phyloP scores from a whole-genome alignment of 2,888 invertebrate genomes.

The Nomada flava region DNA sequence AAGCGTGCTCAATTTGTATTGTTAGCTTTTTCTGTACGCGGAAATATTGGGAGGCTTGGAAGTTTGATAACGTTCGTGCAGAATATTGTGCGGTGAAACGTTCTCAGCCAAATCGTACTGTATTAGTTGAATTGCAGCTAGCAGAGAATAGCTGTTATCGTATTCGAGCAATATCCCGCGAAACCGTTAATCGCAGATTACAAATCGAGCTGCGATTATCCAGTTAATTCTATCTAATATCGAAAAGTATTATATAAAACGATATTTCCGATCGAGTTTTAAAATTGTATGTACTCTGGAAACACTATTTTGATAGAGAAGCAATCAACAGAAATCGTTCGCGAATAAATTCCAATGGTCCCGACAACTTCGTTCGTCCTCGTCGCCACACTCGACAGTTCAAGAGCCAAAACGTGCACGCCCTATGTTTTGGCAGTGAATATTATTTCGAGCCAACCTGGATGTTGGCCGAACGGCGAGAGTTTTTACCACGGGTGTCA shows the following conservation, averaged over 20 bases:
- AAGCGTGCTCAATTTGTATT: no score
- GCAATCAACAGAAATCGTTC: neutral
- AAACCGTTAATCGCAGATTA: no score
- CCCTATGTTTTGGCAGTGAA: conserved; percentile 3
- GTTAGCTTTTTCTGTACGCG: no score
- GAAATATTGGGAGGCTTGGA: no score
- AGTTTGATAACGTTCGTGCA: no score
- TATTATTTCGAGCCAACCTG: conserved; percentile 23
- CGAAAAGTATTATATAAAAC: neutral
- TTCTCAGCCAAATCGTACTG: no score
- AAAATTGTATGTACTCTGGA: neutral
- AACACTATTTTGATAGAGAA: neutral
- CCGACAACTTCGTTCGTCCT: conserved; percentile 2
- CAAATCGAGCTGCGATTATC: no score
- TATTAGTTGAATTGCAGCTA: no score
- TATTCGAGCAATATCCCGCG: no score
- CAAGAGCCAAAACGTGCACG: neutral
- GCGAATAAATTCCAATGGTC: neutral
- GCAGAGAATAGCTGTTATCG: no score
- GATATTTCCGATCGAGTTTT: neutral
- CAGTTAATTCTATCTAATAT: no score
- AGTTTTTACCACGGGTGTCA: conserved; percentile 4
- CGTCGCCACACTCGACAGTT: conserved; percentile 6
- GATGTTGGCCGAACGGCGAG: conserved; percentile 35
- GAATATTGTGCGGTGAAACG: no score